Percentiles rank a stretch among this genome's conserved stretches.
These are phyloP conservation scores for Agrotis clavis DNA, from an alignment of 2,888 invertebrate species.

Conservation along the genomic window DNA sequence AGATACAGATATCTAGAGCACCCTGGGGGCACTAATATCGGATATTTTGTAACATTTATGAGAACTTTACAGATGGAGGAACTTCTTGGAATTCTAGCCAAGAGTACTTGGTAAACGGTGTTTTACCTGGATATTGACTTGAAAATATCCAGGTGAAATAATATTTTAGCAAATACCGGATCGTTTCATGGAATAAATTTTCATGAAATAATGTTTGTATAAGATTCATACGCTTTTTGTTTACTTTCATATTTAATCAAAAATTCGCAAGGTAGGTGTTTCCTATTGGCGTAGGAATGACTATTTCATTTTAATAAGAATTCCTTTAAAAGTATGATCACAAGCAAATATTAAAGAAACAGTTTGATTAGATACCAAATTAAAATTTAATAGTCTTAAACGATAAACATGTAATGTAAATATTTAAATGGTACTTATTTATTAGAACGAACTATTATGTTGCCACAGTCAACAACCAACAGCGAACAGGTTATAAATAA, in stretches of 20 bases:
- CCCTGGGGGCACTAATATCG: constrained; percentile 28
- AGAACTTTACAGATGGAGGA: constrained; percentile 8
- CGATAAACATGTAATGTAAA: constrained; percentile 36
- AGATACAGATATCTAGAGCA: constrained; percentile 28
- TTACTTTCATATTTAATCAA: background rate
- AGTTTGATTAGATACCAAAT: constrained; percentile 16
- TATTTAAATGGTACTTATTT: constrained; percentile 41
- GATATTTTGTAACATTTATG: constrained; percentile 36
- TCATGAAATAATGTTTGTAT: background rate
- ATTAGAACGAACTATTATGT: constrained; percentile 37
- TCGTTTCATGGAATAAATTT: background rate
- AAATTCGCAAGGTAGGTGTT: background rate
- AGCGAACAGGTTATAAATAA: constrained; percentile 60
- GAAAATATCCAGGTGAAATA: background rate
- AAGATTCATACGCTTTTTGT: background rate
- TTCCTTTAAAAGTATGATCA: background rate
- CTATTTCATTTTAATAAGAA: background rate
- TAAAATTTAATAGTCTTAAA: constrained; percentile 12
- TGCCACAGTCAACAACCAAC: constrained; percentile 33
- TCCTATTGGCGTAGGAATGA: background rate
- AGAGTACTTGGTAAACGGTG: background rate
- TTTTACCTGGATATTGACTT: background rate
- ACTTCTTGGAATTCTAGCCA: constrained; percentile 7
- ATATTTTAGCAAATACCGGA: background rate
- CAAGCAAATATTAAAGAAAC: constrained; percentile 4